Base-by-base conservation (phyloP, 2,113 vertebrate species). In the Nasalis larvatus region DNA sequence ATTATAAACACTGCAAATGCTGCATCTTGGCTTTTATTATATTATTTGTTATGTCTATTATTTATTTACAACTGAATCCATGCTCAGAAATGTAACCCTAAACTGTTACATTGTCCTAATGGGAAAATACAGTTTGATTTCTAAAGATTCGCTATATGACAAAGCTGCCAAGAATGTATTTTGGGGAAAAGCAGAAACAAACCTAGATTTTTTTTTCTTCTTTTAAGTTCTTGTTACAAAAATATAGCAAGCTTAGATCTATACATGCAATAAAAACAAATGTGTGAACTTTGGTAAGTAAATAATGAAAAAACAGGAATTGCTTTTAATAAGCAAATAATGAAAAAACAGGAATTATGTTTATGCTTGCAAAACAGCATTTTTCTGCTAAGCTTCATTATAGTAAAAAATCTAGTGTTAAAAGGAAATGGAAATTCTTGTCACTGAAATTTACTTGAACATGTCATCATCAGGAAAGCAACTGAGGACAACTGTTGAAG, bases 51-150 rank as follows among this genome's bases (percentile, higher is more conserved):
- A 58, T 58, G 27, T 58, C 71, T 96, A 3, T 81, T 81, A 21
- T n/a, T 90, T 84, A 85, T 80, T 74, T 58, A 42, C 54, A 80
- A 27, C 82, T 40, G 56, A 95, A 13, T 60, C 17, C 14, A 60
- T 58, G 45, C 54, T 86, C 37, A 84, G 88, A 95, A 91, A 60
- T 7, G 25, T 47, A 89, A 49, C 54, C 49, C 11, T 74, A 42
- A 88, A 49, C 54, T 18, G 7, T 27, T 68, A 20, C 23, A 7
- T 49, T 37, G 81, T 91, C 88, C 30, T 37, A 30, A 47, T 45
- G 83, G 25, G 86, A 71, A 93, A 86, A 83, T 32, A 27, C 16
- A 25, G 14, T 40, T 27, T 32, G 54, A 35, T 84, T 68, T 77
- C 68, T 4, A 45, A 71, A 30, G n/a, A 52, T 25, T 35, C 14